Evolutionary conservation across 2,888 invertebrate species (phyloP), one percentile per base, ranked within the genome.

Genomic region (Platypus cylindrus): DNA sequence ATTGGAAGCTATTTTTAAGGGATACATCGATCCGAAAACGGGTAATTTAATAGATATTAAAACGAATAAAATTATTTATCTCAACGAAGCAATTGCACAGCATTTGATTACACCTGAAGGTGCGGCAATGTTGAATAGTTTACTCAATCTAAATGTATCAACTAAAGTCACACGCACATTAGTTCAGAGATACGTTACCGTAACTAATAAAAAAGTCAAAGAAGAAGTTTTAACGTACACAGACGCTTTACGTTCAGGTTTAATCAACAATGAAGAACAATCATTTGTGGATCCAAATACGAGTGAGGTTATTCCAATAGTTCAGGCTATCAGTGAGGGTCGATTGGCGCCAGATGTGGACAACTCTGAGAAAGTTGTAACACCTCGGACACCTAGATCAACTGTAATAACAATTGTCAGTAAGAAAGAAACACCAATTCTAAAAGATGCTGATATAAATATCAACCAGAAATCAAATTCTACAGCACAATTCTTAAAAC

Each of bases 91-190:
- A 17, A 81, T 93, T 40, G 78, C 83, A 58, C 74, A 78, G 37
- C 81, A 84, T 52, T 69, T 87, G 50, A 82, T 93, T 20, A 81
- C 86, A 8, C 78, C 84, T 1, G 84, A 86, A 61, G 91, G 91
- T 37, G 90, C 90, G 29, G 78, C 86, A 37, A 68, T 86, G 54
- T 68, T 86, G 40, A 84, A 81, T 61, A 86, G 85, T 50, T 66
- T 93, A 34, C 63, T 91, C 34, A 86, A 86, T 56, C 84, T 94
- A 33, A 84, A 86, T 7, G 73, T 91, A 23, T 89, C 89, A 2
- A 78, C 85, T 12, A 83, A 86, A 56, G 85, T 86, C 5, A 81
- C 87, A 17, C 86, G 85, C 3, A 83, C 82, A 58, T 78, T 86
- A 30, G 78, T 89, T 20, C 81, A 81, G 56, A 70, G 82, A 14